Percentiles rank a stretch among this genome's conserved stretches.
Conservation (phyloP, 2,888 invertebrate species). For the Dryococelus australis region DNA sequence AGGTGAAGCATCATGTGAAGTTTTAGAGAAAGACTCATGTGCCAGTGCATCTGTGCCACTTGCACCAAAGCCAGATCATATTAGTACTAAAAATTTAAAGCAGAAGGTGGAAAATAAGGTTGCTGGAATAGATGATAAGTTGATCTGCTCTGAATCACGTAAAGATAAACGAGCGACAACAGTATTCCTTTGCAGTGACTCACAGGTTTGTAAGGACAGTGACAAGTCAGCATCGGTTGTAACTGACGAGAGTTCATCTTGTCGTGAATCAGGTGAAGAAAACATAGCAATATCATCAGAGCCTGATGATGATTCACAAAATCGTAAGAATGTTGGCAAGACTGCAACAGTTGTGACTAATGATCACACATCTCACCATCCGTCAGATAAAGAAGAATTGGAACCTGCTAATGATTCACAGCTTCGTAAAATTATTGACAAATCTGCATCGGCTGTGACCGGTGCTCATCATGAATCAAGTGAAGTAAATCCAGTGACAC, state of each 20-base stretch:
- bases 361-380: no score
- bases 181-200: not conserved
- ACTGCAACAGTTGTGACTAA: no score
- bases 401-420: not conserved
- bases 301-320: not conserved
- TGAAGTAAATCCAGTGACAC: not conserved
- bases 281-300: not conserved
- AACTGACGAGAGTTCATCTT: not conserved
- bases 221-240: not conserved
- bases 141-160: not conserved
- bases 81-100: not conserved
- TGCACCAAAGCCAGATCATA: not conserved
- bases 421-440: not conserved
- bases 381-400: not conserved
- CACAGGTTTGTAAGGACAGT: not conserved
- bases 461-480: not conserved
- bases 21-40: not conserved
- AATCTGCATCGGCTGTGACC: not conserved
- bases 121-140: not conserved
- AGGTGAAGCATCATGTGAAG: not conserved
- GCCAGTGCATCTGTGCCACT: no score
- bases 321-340: no score
- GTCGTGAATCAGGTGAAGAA: not conserved
- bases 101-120: not conserved
- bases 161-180: not conserved